Base-by-base conservation (phyloP, 2,888 invertebrate genomes). In the Hypomecis atomaria region DNA sequence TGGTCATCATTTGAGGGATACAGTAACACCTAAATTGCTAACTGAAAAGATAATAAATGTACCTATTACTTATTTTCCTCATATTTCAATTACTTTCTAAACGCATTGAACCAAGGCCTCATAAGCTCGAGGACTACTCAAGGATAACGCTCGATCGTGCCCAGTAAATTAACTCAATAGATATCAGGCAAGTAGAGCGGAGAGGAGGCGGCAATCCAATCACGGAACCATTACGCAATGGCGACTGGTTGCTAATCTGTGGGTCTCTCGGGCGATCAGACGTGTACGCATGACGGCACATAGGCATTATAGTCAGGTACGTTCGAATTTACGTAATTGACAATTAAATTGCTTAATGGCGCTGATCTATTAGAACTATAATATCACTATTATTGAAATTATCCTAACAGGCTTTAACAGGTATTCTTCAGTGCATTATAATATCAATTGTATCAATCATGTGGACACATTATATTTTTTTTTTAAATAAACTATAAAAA, bases 151-250 rank as follows among this genome's bases (percentile, higher is more conserved):
- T 70, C 71, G 72, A 72, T 74, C 72, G 73, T 73, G 70, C 78
- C 77, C 72, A 73, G 76, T 78, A 83, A 83, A 85, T 85, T 84
- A 85, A 84, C 82, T 83, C 80, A 77, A 88, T 84, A 79, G 76
- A 81, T 83, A 86, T 85, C 79, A 84, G 84, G 87, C 76, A 79
- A 77, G 73, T 75, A 74, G 76, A 75, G 82, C 78, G 81, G 75
- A 76, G 79, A 82, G 81, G 86, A 80, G 82, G 81, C 79, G 79
- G 82, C 85, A 83, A 86, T 89, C 88, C 85, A 88, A 90, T 88
- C 88, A 83, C 80, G 80, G 77, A 79, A 78, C 84, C 81, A 86
- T 87, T 87, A 86, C 83, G 77, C 45, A 60, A 40, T 34, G 23
- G 42, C 57, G 38, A 65, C 65, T 65, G 38, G 52, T 53, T 48